A percentile compares a stretch with the other conserved stretches of the same genome.
Evolutionary conservation across 2,888 invertebrate genomes (phyloP).

Genomic region (Meliscaeva auricollis): DNA sequence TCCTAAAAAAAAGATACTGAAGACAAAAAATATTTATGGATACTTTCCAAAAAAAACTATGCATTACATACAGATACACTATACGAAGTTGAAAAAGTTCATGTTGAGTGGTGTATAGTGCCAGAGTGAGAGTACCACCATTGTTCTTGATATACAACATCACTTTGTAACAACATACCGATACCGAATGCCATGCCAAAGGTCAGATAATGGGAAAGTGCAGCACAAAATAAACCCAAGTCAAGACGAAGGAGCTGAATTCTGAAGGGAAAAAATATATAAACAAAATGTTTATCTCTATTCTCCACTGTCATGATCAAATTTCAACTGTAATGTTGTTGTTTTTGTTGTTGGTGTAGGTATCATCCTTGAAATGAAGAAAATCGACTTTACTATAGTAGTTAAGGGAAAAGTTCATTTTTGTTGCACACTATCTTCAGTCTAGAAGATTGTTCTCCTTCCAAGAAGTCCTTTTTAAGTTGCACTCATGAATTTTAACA

Average conservation of each 20-base stretch:
- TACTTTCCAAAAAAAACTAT: constrained; percentile 7
- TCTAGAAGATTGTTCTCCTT: neutral
- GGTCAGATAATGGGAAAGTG: constrained; percentile 65
- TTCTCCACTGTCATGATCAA: constrained; percentile 61
- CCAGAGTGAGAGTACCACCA: neutral
- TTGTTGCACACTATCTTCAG: neutral
- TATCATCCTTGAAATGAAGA: constrained; percentile 40
- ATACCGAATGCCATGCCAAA: constrained; percentile 45
- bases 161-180: constrained; percentile 40
- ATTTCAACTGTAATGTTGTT: constrained; percentile 56
- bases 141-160: constrained; percentile 12
- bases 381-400: constrained; percentile 25
- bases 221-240: constrained; percentile 32
- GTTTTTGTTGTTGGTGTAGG: constrained; percentile 5
- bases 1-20: constrained; percentile 33
- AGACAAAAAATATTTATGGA: constrained; percentile 8
- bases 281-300: constrained; percentile 65
- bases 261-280: constrained; percentile 3
- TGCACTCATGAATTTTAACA: constrained; percentile 17
- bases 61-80: constrained; percentile 17
- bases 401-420: constrained; percentile 5
- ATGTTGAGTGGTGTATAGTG: constrained; percentile 13
- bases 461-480: constrained; percentile 30
- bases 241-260: constrained; percentile 5
- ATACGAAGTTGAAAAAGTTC: constrained; percentile 22